phyloP scores from a whole-genome alignment of 2,888 invertebrate genomes.

The Drosophila melanosoma region DNA sequence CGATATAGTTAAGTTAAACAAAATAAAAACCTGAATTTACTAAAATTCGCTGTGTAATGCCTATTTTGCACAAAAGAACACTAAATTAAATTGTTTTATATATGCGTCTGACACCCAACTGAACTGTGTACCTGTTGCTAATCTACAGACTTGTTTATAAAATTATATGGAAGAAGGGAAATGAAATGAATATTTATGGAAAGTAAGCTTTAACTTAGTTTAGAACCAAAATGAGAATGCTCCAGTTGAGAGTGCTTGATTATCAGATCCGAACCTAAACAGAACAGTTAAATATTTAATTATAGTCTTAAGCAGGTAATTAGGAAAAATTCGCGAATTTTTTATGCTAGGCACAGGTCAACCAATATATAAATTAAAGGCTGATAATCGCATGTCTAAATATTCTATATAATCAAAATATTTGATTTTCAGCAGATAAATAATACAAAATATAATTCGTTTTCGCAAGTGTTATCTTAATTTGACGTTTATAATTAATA shows the following conservation, averaged over 20 bases:
- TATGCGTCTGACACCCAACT: constrained; percentile 16
- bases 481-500: neutral
- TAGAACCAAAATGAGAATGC: neutral
- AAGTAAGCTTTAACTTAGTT: neutral
- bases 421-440: neutral
- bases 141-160: neutral
- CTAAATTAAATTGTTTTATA: neutral
- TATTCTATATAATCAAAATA: neutral
- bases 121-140: constrained; percentile 27
- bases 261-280: neutral
- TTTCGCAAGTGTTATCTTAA: neutral
- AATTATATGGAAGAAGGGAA: neutral
- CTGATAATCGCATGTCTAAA: neutral
- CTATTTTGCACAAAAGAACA: constrained; percentile 21
- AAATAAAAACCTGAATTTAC: neutral
- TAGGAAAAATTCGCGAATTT: neutral
- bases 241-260: neutral
- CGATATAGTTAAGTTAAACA: neutral
- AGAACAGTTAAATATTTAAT: neutral
- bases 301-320: neutral
- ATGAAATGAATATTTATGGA: neutral
- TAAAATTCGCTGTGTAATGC: constrained; percentile 34
- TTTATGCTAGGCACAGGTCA: neutral
- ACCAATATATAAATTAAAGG: neutral
- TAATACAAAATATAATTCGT: neutral